Evolutionary conservation across 1,140 invertebrate genomes (phyloP).

Genomic region (Dendroctonus ponderosae): DNA sequence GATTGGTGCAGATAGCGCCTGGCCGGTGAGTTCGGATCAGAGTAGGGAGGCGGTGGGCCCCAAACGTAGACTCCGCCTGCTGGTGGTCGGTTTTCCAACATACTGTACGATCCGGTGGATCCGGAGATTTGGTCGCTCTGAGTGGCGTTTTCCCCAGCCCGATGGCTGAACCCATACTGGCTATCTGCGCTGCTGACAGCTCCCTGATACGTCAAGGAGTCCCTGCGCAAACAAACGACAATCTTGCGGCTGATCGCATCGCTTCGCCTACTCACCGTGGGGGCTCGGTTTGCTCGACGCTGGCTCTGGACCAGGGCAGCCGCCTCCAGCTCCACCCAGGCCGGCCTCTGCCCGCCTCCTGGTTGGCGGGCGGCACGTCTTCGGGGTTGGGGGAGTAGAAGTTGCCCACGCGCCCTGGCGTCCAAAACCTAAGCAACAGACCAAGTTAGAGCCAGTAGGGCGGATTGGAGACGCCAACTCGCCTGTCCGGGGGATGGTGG

Average conservation of each 20-base stretch:
- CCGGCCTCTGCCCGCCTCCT: conserved; percentile 52
- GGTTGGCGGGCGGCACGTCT: conserved; percentile 50
- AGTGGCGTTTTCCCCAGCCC: conserved; percentile 49
- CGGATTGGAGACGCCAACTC: neutral
- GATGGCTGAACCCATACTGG: conserved; percentile 64
- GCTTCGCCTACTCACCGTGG: conserved; percentile 34
- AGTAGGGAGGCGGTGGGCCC: conserved; percentile 74
- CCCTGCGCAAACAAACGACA: conserved; percentile 31
- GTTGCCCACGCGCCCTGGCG: conserved; percentile 64
- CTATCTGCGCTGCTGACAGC: conserved; percentile 59
- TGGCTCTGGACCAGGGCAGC: conserved; percentile 55
- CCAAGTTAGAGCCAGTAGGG: neutral
- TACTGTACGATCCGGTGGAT: conserved; percentile 54
- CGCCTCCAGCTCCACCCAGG: conserved; percentile 62
- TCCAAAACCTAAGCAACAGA: conserved; percentile 50
- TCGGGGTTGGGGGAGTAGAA: conserved; percentile 78
- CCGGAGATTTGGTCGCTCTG: conserved; percentile 49
- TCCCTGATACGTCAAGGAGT: conserved; percentile 48
- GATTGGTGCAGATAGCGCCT: conserved; percentile 47
- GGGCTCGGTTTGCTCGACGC: conserved; percentile 38
- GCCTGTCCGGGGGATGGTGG: conserved; percentile 50
- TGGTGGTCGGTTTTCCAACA: conserved; percentile 56
- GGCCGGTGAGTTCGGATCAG: conserved; percentile 67
- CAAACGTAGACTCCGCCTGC: conserved; percentile 56
- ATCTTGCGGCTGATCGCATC: conserved; percentile 2